A percentile compares a stretch with the other conserved stretches of the same genome.
Evolutionary conservation across 2,113 vertebrate genomes (phyloP).

Genomic region (Epinephelus moara): DNA sequence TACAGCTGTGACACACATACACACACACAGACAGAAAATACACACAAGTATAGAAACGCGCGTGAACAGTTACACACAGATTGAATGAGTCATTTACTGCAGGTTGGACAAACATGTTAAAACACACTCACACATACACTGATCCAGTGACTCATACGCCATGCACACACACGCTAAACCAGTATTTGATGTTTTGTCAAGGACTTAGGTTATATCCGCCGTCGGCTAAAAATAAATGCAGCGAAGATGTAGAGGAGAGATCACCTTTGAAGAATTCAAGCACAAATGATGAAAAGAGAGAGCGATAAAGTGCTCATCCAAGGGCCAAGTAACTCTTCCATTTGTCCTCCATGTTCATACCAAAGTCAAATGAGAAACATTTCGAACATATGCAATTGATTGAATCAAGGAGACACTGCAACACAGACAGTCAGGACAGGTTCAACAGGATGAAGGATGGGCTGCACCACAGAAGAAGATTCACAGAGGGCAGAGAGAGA

Average conservation of each 20-base stretch:
- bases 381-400: conserved; percentile 38
- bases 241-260: conserved; percentile 56
- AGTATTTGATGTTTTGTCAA: conserved; percentile 77
- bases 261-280: conserved; percentile 64
- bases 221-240: conserved; percentile 72
- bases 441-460: conserved; percentile 8
- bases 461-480: conserved; percentile 28
- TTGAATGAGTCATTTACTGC: conserved; percentile 70
- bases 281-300: conserved; percentile 49
- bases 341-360: conserved; percentile 51
- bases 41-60: conserved; percentile 43
- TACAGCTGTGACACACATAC: conserved; percentile 70
- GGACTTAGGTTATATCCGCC: conserved; percentile 69
- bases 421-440: conserved; percentile 13
- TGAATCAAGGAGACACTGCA: conserved; percentile 5
- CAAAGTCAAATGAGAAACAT: conserved; percentile 58
- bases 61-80: conserved; percentile 41
- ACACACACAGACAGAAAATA: conserved; percentile 7
- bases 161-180: conserved; percentile 68
- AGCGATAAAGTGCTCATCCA: conserved; percentile 43
- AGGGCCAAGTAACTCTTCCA: conserved; percentile 34
- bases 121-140: conserved; percentile 69
- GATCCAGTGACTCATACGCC: conserved; percentile 73
- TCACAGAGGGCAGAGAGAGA: not conserved
- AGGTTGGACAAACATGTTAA: conserved; percentile 79